These are phyloP conservation scores for Vollenhovia emeryi DNA, from an alignment of 1,140 invertebrate genomes.

Conservation along the genomic window DNA sequence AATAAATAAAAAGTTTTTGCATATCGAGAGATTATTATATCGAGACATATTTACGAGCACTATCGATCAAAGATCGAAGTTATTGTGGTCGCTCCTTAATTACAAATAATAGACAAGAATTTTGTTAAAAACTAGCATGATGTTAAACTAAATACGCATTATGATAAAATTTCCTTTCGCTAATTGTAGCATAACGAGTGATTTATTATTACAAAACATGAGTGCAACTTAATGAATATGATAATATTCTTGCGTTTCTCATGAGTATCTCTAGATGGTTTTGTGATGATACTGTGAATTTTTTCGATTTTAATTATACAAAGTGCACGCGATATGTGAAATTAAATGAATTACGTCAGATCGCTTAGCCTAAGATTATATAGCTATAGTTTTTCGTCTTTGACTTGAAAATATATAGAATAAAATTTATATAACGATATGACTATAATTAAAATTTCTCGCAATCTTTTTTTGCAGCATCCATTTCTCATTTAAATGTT, in stretches of 20 bases:
- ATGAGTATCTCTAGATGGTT: not conserved
- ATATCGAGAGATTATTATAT: constrained; percentile 13
- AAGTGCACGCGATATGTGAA: not conserved
- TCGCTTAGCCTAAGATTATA: not conserved
- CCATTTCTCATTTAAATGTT: not conserved
- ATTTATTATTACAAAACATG: constrained; percentile 7
- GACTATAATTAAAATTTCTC: not conserved
- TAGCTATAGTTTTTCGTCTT: not conserved
- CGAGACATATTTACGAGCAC: not conserved
- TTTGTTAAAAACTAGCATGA: not conserved
- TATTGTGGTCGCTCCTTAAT: not conserved
- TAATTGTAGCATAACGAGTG: not conserved
- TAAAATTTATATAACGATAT: not conserved
- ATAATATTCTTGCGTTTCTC: constrained; percentile 27
- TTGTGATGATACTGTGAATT: constrained; percentile 4
- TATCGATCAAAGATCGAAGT: not conserved
- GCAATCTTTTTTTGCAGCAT: not conserved
- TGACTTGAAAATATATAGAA: not conserved
- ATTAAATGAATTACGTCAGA: not conserved
- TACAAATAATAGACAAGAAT: not conserved
- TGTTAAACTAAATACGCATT: constrained; percentile 4
- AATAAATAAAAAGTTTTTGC: not conserved
- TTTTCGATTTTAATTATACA: not conserved
- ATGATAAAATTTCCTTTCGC: not conserved
- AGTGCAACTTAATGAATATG: not conserved